Evolutionary conservation across 2,888 invertebrate species (phyloP).

Genomic region (Cybosia mesomella): DNA sequence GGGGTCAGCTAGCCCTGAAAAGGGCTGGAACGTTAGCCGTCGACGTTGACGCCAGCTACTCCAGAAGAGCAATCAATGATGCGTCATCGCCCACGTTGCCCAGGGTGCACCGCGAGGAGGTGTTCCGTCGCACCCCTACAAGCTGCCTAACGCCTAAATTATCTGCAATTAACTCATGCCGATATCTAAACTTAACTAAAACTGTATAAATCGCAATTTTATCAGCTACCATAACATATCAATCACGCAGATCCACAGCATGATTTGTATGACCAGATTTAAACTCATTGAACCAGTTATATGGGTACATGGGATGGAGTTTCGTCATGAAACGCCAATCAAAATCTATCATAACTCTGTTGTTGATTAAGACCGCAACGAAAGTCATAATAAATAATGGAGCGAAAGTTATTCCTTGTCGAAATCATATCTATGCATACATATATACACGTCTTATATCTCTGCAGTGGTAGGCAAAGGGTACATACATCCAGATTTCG

Average conservation of each 20-base stretch:
- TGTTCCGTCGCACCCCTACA: too few species aligned
- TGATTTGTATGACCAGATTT: neutral
- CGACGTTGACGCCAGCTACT: too few species aligned
- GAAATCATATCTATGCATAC: neutral
- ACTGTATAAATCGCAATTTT: neutral
- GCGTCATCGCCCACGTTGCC: too few species aligned
- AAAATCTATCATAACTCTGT: neutral
- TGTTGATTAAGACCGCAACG: neutral
- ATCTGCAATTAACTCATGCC: neutral
- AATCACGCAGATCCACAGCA: neutral
- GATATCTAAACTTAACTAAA: neutral
- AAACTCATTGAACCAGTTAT: neutral
- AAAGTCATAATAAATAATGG: neutral
- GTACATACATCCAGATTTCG: neutral
- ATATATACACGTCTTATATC: neutral
- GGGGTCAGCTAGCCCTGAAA: too few species aligned
- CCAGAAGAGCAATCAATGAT: too few species aligned
- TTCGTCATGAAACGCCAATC: neutral
- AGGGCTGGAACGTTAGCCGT: too few species aligned
- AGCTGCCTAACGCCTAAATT: too few species aligned
- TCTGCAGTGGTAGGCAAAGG: neutral
- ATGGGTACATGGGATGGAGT: neutral
- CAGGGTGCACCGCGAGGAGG: too few species aligned
- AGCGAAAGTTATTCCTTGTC: neutral
- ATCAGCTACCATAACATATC: neutral